A percentile compares a stretch with the other conserved stretches of the same genome.
Evolutionary conservation across 2,888 invertebrate genomes (phyloP).

Genomic region (Drosophila lutescens): DNA sequence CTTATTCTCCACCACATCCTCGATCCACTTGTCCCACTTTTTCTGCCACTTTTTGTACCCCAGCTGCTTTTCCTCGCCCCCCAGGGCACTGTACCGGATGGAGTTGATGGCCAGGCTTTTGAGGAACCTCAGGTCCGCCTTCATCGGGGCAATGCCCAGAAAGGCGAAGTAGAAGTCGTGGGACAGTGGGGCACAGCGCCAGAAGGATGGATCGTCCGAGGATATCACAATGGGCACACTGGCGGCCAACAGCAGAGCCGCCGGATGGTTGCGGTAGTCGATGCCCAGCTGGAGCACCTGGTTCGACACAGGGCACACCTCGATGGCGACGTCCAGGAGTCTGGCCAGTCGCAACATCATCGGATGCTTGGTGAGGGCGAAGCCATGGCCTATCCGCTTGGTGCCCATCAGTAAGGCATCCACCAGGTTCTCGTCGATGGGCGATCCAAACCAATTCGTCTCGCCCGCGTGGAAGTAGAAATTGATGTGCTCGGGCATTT

Average conservation of each 20-base stretch:
- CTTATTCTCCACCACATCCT: slow-evolving; percentile 49
- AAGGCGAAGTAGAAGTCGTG: slow-evolving; percentile 92
- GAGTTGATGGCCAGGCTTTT: slow-evolving; percentile 91
- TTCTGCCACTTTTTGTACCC: slow-evolving; percentile 86
- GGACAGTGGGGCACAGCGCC: slow-evolving; percentile 89
- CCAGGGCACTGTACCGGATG: slow-evolving; percentile 88
- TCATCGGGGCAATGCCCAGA: slow-evolving; percentile 89
- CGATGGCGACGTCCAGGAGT: slow-evolving; percentile 88
- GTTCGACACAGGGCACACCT: slow-evolving; percentile 92
- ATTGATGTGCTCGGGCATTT: slow-evolving; percentile 85
- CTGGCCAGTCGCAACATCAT: slow-evolving; percentile 86
- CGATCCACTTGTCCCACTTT: slow-evolving; percentile 87
- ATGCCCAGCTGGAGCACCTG: slow-evolving; percentile 88
- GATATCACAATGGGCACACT: slow-evolving; percentile 90
- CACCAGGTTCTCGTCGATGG: slow-evolving; percentile 89
- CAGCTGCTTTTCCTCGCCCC: slow-evolving; percentile 82
- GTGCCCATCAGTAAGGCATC: slow-evolving; percentile 91
- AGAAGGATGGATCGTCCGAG: slow-evolving; percentile 91
- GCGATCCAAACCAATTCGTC: slow-evolving; percentile 89
- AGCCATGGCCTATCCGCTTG: slow-evolving; percentile 91
- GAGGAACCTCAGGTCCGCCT: slow-evolving; percentile 88
- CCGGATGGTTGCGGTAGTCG: slow-evolving; percentile 92
- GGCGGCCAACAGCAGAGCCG: slow-evolving; percentile 87
- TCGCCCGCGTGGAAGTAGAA: slow-evolving; percentile 93
- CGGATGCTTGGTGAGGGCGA: slow-evolving; percentile 90